phyloP scores from a whole-genome alignment of 2,888 invertebrate genomes.

The Acanthoscelides obtectus region DNA sequence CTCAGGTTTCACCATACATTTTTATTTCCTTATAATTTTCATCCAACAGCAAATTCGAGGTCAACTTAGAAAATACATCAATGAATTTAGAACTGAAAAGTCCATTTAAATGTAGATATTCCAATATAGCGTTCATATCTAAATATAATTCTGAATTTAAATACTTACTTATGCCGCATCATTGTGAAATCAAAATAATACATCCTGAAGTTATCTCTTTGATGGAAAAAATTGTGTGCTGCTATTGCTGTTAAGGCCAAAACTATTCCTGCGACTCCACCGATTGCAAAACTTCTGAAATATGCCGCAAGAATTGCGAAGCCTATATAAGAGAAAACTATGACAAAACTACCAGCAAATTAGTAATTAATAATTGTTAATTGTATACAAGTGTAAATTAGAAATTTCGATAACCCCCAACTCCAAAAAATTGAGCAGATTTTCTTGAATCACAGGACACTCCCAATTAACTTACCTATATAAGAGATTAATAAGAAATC shows the following conservation, averaged over 20 bases:
- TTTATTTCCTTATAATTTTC: too few species aligned
- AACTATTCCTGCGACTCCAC: slow-evolving; percentile 52
- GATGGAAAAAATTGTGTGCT: slow-evolving; percentile 75
- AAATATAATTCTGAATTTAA: too few species aligned
- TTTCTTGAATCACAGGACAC: background rate
- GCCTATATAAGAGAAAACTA: slow-evolving; percentile 16
- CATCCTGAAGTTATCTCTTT: slow-evolving; percentile 72
- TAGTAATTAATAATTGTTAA: background rate
- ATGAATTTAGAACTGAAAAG: too few species aligned
- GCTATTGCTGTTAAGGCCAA: slow-evolving; percentile 51
- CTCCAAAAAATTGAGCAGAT: background rate
- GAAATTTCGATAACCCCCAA: too few species aligned
- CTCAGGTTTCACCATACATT: too few species aligned
- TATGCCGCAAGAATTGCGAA: slow-evolving; percentile 43
- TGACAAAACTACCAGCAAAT: too few species aligned
- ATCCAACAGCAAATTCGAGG: too few species aligned
- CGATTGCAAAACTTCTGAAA: slow-evolving; percentile 44
- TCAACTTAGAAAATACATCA: too few species aligned
- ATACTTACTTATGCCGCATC: slow-evolving; percentile 57
- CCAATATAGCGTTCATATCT: too few species aligned
- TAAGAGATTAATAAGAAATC: slow-evolving; percentile 41
- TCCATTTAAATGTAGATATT: too few species aligned
- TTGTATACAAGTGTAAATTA: too few species aligned
- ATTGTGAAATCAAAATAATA: slow-evolving; percentile 67
- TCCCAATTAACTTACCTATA: slow-evolving; percentile 7